Conservation (phyloP, 2,888 invertebrate genomes). For the Heliconius hortense region DNA sequence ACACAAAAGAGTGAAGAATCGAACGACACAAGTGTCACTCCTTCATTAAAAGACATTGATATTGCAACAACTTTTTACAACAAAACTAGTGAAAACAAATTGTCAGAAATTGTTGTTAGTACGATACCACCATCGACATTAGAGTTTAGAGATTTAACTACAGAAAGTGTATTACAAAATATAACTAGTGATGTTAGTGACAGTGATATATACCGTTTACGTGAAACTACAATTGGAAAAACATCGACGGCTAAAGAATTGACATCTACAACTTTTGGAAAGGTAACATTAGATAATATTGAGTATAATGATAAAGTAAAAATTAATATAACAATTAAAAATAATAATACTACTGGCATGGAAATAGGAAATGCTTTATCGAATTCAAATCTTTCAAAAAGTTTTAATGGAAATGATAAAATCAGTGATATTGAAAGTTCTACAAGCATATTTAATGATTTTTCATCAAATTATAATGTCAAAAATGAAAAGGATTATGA, state of each 20-base stretch:
- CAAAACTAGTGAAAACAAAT: conserved; percentile 21
- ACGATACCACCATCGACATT: conserved; percentile 40
- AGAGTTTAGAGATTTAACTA: background rate
- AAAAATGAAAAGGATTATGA: background rate
- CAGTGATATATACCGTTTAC: conserved; percentile 17
- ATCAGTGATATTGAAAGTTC: background rate
- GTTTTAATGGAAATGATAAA: background rate
- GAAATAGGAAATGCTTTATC: background rate
- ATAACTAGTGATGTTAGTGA: conserved; percentile 25
- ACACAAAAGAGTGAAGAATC: conserved; percentile 43
- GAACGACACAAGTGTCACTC: conserved; percentile 34
- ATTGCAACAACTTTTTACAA: conserved; percentile 23
- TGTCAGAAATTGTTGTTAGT: conserved; percentile 36
- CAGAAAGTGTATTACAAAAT: conserved; percentile 14
- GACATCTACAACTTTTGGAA: background rate
- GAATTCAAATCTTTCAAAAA: background rate
- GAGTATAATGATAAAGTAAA: background rate
- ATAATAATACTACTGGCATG: background rate
- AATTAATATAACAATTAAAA: background rate
- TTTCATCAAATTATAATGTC: background rate
- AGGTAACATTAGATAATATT: conserved; percentile 18
- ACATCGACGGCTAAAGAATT: conserved; percentile 7
- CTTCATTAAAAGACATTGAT: conserved; percentile 31
- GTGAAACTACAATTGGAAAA: conserved; percentile 7
- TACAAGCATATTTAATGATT: background rate